A percentile compares a stretch with the other conserved stretches of the same genome.
phyloP scores from a whole-genome alignment of 2,888 invertebrate genomes.

The Nomada lathburiana region DNA sequence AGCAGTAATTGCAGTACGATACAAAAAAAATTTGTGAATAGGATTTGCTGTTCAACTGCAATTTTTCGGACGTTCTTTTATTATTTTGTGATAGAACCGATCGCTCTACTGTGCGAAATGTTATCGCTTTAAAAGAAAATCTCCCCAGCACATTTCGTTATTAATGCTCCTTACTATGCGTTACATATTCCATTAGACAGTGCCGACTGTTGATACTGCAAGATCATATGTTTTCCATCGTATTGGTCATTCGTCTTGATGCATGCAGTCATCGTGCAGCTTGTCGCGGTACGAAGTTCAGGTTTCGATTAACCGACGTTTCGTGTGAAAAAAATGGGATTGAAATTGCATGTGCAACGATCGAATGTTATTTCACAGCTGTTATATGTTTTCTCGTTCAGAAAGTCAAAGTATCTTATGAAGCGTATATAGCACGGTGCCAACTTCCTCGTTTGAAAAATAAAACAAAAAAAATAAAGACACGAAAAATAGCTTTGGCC shows the following conservation, averaged over 20 bases:
- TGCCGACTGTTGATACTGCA: conserved; percentile 17
- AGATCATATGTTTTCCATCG: conserved; percentile 20
- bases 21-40: no score
- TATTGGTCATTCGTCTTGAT: conserved; percentile 31
- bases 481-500: not conserved
- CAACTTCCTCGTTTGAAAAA: no score
- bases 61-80: no score
- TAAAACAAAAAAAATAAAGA: not conserved
- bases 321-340: conserved; percentile 27
- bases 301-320: conserved; percentile 46
- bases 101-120: not conserved
- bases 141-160: not conserved
- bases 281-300: conserved; percentile 3
- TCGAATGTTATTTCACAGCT: no score
- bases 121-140: not conserved
- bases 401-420: no score
- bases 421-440: no score
- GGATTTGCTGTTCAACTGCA: no score
- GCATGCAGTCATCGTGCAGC: conserved; percentile 5
- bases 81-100: no score
- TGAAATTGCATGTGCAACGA: conserved; percentile 5
- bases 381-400: no score
- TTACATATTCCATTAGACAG: conserved; percentile 51
- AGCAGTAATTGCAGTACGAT: no score
- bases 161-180: conserved; percentile 8